Evolutionary conservation across 2,113 vertebrate species (phyloP).

Genomic region (Peromyscus polionotus): DNA sequence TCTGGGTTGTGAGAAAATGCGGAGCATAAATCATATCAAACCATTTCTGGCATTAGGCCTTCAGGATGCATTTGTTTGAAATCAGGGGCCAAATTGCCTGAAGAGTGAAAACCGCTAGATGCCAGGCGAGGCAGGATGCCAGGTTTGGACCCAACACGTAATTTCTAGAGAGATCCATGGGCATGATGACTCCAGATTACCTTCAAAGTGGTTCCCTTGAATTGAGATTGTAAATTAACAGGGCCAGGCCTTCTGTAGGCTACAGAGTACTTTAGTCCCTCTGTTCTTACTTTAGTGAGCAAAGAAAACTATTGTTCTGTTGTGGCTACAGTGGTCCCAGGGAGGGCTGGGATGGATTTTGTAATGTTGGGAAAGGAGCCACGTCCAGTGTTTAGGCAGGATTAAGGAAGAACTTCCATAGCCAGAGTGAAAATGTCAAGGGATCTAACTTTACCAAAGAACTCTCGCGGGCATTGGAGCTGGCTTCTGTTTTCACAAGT

Average conservation of each 20-base stretch:
- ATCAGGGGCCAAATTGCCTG: constrained; percentile 90
- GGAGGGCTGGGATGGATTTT: constrained; percentile 75
- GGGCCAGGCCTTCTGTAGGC: constrained; percentile 86
- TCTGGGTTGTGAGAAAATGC: constrained; percentile 88
- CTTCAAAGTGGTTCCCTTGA: constrained; percentile 88
- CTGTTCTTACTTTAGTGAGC: constrained; percentile 83
- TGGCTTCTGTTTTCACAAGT: constrained; percentile 83
- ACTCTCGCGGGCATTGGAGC: constrained; percentile 82
- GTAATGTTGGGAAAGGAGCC: constrained; percentile 85
- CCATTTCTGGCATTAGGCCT: constrained; percentile 87
- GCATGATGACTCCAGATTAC: constrained; percentile 70
- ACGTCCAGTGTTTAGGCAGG: constrained; percentile 83
- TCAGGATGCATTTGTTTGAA: constrained; percentile 91
- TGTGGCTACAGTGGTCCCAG: constrained; percentile 80
- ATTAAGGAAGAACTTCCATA: constrained; percentile 88
- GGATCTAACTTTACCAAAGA: constrained; percentile 81
- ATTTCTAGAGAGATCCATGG: constrained; percentile 85
- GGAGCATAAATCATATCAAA: constrained; percentile 88
- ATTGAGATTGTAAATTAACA: constrained; percentile 89
- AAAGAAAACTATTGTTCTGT: constrained; percentile 88
- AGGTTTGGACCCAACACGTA: constrained; percentile 86
- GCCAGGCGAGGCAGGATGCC: constrained; percentile 88
- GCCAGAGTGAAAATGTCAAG: constrained; percentile 83
- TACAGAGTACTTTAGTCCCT: constrained; percentile 85
- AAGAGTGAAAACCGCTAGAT: constrained; percentile 84